Evolutionary conservation across 2,888 invertebrate species (phyloP).

Genomic region (Sarcophaga rosellei): DNA sequence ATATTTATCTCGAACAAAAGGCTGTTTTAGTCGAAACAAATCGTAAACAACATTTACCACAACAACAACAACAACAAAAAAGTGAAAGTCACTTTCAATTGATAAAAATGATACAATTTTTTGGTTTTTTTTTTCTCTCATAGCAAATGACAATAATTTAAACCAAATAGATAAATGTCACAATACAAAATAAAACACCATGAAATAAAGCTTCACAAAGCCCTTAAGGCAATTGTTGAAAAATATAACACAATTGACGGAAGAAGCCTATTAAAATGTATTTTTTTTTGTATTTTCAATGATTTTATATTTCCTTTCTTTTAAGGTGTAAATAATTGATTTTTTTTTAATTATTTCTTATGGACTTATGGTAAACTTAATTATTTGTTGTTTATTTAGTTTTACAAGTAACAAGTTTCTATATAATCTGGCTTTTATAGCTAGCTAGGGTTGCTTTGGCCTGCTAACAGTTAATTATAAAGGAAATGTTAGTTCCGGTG

Average conservation of each 20-base stretch:
- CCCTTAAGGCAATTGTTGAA: constrained; percentile 13
- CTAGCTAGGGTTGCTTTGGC: constrained; percentile 36
- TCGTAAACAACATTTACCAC: constrained; percentile 4
- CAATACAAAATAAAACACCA: constrained; percentile 14
- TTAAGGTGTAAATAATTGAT: neutral
- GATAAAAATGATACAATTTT: constrained; percentile 51
- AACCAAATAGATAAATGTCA: constrained; percentile 31
- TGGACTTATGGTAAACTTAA: constrained; percentile 11
- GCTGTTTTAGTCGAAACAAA: neutral
- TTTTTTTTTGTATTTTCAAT: neutral
- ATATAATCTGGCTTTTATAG: neutral
- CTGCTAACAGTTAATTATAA: constrained; percentile 19
- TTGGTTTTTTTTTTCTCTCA: neutral
- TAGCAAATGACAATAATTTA: constrained; percentile 49
- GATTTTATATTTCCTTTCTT: neutral
- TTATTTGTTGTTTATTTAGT: constrained; percentile 11
- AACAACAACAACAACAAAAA: constrained; percentile 20
- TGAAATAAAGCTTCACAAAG: neutral
- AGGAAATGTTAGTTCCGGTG: neutral
- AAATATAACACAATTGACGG: constrained; percentile 7
- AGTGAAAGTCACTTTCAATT: constrained; percentile 58
- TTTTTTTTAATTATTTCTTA: neutral
- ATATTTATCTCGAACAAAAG: neutral
- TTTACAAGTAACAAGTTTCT: neutral
- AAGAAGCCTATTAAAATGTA: neutral